Evolutionary conservation across 2,113 vertebrate species (phyloP), one percentile per base, ranked within the genome.

Genomic region (Myxocyprinus asiaticus): DNA sequence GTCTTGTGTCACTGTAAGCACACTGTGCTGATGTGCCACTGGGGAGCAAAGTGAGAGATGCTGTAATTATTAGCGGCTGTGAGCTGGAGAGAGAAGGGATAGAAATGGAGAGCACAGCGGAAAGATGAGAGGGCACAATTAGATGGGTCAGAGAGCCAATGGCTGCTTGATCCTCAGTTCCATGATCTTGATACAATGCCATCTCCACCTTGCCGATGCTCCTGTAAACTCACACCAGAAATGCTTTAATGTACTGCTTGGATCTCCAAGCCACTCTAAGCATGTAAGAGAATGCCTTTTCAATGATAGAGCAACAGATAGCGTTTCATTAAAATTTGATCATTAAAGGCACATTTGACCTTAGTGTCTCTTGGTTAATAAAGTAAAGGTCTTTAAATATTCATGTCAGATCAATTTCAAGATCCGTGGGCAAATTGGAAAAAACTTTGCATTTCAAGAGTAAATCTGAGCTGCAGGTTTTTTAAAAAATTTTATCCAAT

Each of bases 41-140:
- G 59, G 76, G 76, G 76, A 83, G 59, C 5, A 45, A 63, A 65
- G 71, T 72, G 22, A 80, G 61, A 72, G 78, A 78, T 77, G 45
- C 67, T 80, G 81, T 82, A 85, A 85, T 85, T 85, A 82, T 51
- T 67, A 66, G 45, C 17, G 45, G 64, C 67, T 62, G 61, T 69
- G 42, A 10, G 70, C 56, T 56, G 59, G 9, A 64, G 63, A 67
- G 45, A 51, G 50, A 68, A 9, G 7, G 50, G 15, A 56, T 33
- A 9, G 64, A 15, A 61, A 64, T 50, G 43, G 33, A 62, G 76
- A 58, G 43, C 66, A 58, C 72, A 66, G 55, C 58, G 69, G 74
- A 79, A 82, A 82, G 62, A 80, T 62, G 70, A 80, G 80, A 69
- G 67, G 77, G 56, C 77, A 78, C 80, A 75, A 81, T 82, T 72